Percentiles rank a stretch among this genome's conserved stretches.
These are phyloP conservation scores for Nephrotoma flavescens DNA, from an alignment of 2,888 invertebrate species.

Conservation along the genomic window DNA sequence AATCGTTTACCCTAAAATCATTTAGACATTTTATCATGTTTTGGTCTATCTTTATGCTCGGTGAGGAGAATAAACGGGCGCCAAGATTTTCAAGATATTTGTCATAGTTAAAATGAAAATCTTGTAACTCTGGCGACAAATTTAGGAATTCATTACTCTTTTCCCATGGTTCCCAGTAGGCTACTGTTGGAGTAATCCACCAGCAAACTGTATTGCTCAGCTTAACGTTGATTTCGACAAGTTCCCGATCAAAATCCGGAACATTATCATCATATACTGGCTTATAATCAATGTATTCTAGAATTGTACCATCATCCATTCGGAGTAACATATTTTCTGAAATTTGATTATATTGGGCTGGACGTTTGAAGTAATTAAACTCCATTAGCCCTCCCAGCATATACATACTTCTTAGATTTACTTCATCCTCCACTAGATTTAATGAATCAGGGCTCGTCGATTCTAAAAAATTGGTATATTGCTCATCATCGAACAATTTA, in stretches of 20 bases:
- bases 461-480: not conserved
- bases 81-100: not conserved
- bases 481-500: not conserved
- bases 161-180: conserved; percentile 4
- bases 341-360: not conserved
- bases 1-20: not conserved
- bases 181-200: not conserved
- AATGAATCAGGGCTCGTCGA: not conserved
- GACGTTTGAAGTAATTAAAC: not conserved
- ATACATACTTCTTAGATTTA: not conserved
- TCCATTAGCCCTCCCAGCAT: not conserved
- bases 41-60: not conserved
- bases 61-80: not conserved
- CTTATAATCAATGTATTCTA: not conserved
- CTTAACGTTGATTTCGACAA: not conserved
- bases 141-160: not conserved
- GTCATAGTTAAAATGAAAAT: not conserved
- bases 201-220: not conserved
- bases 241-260: not conserved
- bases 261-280: not conserved
- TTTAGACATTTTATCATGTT: not conserved
- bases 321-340: not conserved
- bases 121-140: not conserved
- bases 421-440: not conserved
- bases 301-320: not conserved